Evolutionary conservation across 2,888 invertebrate species (phyloP), one percentile per base, ranked within the genome.

Genomic region (Dynastes maya): DNA sequence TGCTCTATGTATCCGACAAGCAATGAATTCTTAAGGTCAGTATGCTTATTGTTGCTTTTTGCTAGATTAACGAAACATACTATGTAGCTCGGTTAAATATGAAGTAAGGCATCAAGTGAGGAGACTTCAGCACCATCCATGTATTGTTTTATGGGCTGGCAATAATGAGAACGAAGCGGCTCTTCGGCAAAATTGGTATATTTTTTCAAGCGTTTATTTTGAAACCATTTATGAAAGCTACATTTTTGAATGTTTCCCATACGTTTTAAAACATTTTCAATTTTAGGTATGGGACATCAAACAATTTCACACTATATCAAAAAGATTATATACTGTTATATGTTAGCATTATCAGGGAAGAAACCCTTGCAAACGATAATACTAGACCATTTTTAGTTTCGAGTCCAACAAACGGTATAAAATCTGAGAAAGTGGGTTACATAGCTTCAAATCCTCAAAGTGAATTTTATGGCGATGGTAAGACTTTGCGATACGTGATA

Each of bases 161-260:
- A 99, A 98, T 88, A 99, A 99, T 87, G 99, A 99, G 89, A 98
- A 98, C 86, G 99, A 99, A 90, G 95, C 93, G 3, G 98, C 97
- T 0, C 87, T 98, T 5, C 91, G 93, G 67, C 93, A 93, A 61
- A 93, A 96, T 86, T 98, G 98, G 98, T 92, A 90, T 85, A 88
- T 13, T 29, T 75, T 45, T 9, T 45, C 9, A 70, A 16, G 29
- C 16, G 2, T 27, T 27, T 45, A 37, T 51, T 74, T 61, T 77
- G 32, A 32, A 32, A 32, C 3, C 5, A 32, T 32, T 32, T 4
- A 32, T 32, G 32, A 32, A 32, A 32, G 32, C 32, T 32, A 32
- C 3, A 4, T 32, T 32, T 32, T 32, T 32, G 32, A 32, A 32
- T 5, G 3, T 32, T 22, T 22, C 22, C 22, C 22, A 22, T 22